Evolutionary conservation across 2,888 invertebrate species (phyloP), one percentile per base, ranked within the genome.

Genomic region (Ochlodes sylvanus): DNA sequence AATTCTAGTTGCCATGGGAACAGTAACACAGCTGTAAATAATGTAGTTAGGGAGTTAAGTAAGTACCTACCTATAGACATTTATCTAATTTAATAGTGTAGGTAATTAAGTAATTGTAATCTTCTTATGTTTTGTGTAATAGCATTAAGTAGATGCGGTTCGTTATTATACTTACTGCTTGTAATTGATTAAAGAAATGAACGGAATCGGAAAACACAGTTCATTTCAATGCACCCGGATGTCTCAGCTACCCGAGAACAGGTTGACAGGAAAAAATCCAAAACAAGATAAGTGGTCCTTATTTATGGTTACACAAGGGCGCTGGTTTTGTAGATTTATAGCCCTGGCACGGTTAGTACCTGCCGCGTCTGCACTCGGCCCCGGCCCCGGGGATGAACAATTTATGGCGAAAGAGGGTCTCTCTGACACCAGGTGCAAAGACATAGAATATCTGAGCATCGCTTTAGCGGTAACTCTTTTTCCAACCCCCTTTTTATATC

Each of bases 1-100:
- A 77, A 68, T 54, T 65, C 63, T 69, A 73, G 84, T 87, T 75
- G 76, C 76, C 73, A 84, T 86, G 76, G 75, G 69, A 76, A 87
- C 83, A 38, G 38, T 9, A 12, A 3, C 38, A 12, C 10, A 0
- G 6, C 38, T 34, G 34, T 38, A 10, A 9, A 38, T 38, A 9
- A 1, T 38, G 38, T 38, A 38, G 1, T 10, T 38, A 10, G 38
- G 12, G 9, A 12, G 9, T 9, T 10, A 38, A 10, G 10, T 10
- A 27, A 27, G 27, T 27, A 27, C 27, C 2, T 27, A 27, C 3
- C 3, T 27, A n/a, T n/a, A n/a, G 34, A 9, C 34, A 34, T 7
- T 34, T 34, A 34, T 34, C 34, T 9, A 34, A 34, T 9, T 34
- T 34, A 34, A 34, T 34, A 7, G 7, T 34, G 9, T n/a, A n/a